Evolutionary conservation across 2,113 vertebrate genomes (phyloP).

Genomic region (Albula glossodonta): DNA sequence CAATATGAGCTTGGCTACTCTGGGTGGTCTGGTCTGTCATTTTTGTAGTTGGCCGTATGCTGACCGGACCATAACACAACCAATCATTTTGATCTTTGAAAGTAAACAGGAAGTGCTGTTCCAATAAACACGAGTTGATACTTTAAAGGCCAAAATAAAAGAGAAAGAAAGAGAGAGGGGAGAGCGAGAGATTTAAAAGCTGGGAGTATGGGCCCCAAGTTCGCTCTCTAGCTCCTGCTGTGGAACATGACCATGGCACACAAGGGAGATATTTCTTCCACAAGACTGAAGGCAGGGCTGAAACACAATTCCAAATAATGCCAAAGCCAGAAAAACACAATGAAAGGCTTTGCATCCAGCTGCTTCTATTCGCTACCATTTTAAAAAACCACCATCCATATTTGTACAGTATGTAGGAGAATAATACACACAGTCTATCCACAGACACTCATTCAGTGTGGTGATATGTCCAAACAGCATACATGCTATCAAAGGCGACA

Average conservation of each 20-base stretch:
- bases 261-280: no score
- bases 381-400: neutral
- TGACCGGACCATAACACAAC: neutral
- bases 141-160: neutral
- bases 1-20: neutral
- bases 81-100: neutral
- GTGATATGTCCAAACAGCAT: neutral
- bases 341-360: neutral
- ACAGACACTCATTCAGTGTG: neutral
- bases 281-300: no score
- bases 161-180: neutral
- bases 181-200: neutral
- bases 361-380: neutral
- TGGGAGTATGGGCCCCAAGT: neutral
- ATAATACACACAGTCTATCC: neutral
- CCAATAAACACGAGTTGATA: slow-evolving; percentile 1
- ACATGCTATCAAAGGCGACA: neutral
- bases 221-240: neutral
- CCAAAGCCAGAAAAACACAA: neutral
- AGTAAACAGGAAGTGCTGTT: slow-evolving; percentile 9
- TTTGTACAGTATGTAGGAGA: neutral
- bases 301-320: neutral
- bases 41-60: neutral
- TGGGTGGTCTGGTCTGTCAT: slow-evolving; percentile 9
- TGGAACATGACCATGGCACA: no score